Evolutionary conservation across 1,140 invertebrate species (phyloP).

Genomic region (Stegodyphus dumicola): DNA sequence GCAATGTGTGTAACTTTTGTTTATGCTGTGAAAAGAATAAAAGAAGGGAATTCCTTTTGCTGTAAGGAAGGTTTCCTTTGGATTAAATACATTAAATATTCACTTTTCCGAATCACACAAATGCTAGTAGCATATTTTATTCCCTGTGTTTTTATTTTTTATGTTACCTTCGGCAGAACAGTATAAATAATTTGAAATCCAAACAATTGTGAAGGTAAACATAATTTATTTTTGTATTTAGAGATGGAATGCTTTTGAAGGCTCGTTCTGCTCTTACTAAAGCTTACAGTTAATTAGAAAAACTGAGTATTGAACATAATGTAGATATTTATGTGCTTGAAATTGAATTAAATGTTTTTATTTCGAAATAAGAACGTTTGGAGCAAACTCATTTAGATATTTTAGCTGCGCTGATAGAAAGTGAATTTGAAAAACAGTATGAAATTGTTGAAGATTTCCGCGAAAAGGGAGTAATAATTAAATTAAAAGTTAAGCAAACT

Average conservation of each 20-base stretch:
- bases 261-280: background rate
- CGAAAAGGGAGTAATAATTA: background rate
- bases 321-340: background rate
- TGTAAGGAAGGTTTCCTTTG: no score
- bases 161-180: no score
- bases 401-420: background rate
- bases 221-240: background rate
- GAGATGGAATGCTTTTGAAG: background rate
- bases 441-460: background rate
- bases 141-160: no score
- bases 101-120: no score
- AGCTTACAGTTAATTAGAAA: background rate
- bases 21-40: no score
- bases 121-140: no score
- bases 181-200: no score
- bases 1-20: no score
- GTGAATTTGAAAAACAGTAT: background rate
- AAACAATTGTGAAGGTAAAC: no score
- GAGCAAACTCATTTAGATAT: background rate
- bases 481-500: background rate
- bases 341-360: background rate
- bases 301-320: background rate
- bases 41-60: no score
- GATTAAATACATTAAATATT: no score
- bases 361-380: background rate